Evolutionary conservation across 2,797 vertebrate genomes (phyloP).

Genomic region (Brachymystax lenok): DNA sequence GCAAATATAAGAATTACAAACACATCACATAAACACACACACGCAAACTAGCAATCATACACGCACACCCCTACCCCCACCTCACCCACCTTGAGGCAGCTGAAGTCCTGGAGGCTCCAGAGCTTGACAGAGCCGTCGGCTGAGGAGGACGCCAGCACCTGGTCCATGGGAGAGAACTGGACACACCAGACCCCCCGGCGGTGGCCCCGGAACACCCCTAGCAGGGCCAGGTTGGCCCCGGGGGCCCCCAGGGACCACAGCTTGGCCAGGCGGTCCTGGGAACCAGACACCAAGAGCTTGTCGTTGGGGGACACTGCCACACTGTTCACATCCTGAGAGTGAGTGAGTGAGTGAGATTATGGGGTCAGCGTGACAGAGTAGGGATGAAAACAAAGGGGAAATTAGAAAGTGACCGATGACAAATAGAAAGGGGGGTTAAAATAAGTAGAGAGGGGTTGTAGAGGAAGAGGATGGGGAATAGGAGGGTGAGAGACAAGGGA

Average conservation of each 20-base stretch:
- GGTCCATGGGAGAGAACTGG: constrained; percentile 93
- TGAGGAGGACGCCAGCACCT: constrained; percentile 89
- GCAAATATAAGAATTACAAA: background rate
- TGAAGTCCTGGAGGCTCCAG: constrained; percentile 92
- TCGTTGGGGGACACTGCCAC: constrained; percentile 92
- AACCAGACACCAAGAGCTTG: constrained; percentile 91
- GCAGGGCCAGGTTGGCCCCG: constrained; percentile 70
- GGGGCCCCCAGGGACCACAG: constrained; percentile 83
- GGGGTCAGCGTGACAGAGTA: background rate
- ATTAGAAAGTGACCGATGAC: too few species aligned
- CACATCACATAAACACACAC: background rate
- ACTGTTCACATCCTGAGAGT: constrained; percentile 89
- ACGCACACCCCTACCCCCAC: background rate
- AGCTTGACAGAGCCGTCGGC: constrained; percentile 90
- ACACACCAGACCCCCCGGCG: constrained; percentile 91
- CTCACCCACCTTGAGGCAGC: constrained; percentile 89
- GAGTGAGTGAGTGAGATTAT: background rate
- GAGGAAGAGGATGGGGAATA: too few species aligned
- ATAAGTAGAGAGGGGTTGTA: background rate
- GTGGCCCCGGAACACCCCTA: constrained; percentile 90
- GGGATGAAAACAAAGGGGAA: too few species aligned
- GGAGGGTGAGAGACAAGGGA: too few species aligned
- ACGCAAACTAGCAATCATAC: too few species aligned
- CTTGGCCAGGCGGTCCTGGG: constrained; percentile 92
- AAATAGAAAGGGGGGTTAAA: background rate